A percentile compares a stretch with the other conserved stretches of the same genome.
Evolutionary conservation across 2,797 vertebrate species (phyloP).

Genomic region (Microhierax caerulescens): DNA sequence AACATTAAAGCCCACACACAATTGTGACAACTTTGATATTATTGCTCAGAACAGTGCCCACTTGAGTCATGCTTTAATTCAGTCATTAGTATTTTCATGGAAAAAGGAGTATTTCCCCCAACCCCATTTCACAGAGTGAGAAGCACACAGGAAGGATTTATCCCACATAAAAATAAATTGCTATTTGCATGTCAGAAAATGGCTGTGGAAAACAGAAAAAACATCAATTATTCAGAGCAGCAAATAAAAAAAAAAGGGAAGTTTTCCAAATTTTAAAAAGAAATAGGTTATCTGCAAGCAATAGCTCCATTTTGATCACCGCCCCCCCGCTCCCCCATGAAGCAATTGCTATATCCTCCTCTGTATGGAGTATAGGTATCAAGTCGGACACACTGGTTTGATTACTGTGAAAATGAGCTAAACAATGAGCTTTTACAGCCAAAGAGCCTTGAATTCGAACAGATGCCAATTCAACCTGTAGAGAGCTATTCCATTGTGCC

Average conservation of each 20-base stretch:
- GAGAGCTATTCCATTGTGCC: background rate
- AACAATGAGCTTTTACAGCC: background rate
- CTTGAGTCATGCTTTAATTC: conserved; percentile 24
- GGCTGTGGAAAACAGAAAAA: conserved; percentile 22
- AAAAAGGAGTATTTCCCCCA: background rate
- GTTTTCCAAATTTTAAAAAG: conserved; percentile 25
- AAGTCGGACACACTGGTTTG: conserved; percentile 30
- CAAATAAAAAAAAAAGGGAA: conserved; percentile 30
- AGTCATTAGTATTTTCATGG: background rate
- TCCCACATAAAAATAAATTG: conserved; percentile 13
- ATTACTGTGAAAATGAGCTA: conserved; percentile 30
- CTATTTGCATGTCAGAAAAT: conserved; percentile 25
- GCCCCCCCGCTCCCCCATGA: background rate
- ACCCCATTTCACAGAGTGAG: background rate
- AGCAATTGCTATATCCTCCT: conserved; percentile 11
- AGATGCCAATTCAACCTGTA: background rate
- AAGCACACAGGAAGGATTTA: conserved; percentile 27
- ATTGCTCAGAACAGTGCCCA: background rate
- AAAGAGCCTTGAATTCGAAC: background rate
- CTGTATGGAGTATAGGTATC: background rate
- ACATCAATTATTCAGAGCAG: conserved; percentile 4
- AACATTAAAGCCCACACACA: conserved; percentile 37
- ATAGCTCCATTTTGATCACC: background rate
- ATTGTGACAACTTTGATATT: background rate
- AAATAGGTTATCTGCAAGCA: background rate